phyloP scores from a whole-genome alignment of 2,113 vertebrate species.

The Reinhardtius hippoglossoides region DNA sequence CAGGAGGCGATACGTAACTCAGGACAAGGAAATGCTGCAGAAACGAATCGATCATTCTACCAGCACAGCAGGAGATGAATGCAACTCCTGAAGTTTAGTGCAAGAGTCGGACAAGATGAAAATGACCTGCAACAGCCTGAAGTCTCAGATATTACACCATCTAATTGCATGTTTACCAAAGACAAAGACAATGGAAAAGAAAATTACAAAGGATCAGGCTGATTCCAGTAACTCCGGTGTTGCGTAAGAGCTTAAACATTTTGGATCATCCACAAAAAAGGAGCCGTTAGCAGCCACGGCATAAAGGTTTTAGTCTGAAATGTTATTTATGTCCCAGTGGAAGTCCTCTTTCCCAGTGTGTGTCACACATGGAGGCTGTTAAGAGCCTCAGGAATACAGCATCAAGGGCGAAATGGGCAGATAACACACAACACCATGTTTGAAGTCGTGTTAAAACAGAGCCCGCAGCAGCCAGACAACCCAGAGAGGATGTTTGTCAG shows the following conservation, averaged over 20 bases:
- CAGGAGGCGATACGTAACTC: not conserved
- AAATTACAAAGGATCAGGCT: not conserved
- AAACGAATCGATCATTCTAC: not conserved
- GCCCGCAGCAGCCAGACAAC: not conserved
- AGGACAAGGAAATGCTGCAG: not conserved
- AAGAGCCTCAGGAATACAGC: too few relatives aligned
- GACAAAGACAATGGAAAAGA: not conserved
- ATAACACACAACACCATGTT: not conserved
- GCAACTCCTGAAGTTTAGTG: not conserved
- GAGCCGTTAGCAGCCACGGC: not conserved
- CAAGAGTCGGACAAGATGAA: not conserved
- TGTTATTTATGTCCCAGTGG: constrained; percentile 1
- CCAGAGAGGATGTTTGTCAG: not conserved
- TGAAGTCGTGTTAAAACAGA: too few relatives aligned
- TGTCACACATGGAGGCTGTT: too few relatives aligned
- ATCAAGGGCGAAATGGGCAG: too few relatives aligned
- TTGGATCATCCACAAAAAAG: not conserved
- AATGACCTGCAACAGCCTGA: not conserved
- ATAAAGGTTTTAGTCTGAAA: not conserved
- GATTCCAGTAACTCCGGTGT: not conserved
- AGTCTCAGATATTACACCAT: not conserved
- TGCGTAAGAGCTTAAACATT: not conserved
- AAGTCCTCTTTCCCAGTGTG: not conserved
- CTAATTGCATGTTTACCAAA: constrained; percentile 1
- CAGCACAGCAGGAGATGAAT: not conserved